phyloP scores from a whole-genome alignment of 2,888 invertebrate genomes.

The Cremastinae sp. region DNA sequence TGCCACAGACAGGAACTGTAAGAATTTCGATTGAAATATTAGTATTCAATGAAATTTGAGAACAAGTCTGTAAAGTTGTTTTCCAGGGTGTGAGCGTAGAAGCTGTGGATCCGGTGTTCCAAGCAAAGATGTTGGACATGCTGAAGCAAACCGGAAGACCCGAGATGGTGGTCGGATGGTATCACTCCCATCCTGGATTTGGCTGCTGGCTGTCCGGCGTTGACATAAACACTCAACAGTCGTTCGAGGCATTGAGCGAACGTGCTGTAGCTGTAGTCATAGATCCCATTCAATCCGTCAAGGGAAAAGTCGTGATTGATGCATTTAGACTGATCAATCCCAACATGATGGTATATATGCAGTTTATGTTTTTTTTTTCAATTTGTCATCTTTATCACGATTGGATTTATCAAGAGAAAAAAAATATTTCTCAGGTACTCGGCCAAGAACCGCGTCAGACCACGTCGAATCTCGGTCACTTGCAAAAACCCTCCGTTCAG shows the following conservation, averaged over 20 bases:
- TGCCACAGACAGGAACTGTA: constrained; percentile 81
- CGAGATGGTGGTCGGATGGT: constrained; percentile 99
- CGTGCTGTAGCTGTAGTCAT: constrained; percentile 99
- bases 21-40: constrained; percentile 13
- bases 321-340: constrained; percentile 99
- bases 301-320: constrained; percentile 99
- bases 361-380: background rate
- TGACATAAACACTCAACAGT: constrained; percentile 99
- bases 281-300: constrained; percentile 99
- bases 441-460: constrained; percentile 99
- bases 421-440: constrained; percentile 81
- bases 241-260: constrained; percentile 98
- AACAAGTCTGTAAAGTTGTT: constrained; percentile 17
- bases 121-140: constrained; percentile 99
- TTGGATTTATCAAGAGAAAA: too few relatives aligned
- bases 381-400: too few relatives aligned
- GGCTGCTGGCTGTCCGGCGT: constrained; percentile 99
- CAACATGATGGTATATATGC: constrained; percentile 94
- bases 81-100: constrained; percentile 96
- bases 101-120: constrained; percentile 99
- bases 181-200: constrained; percentile 99
- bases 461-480: constrained; percentile 98
- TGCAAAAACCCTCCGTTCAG: constrained; percentile 99
- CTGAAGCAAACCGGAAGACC: constrained; percentile 98
- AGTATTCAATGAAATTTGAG: too few relatives aligned